Evolutionary conservation across 2,113 vertebrate species (phyloP).

Genomic region (Ellobius talpinus): DNA sequence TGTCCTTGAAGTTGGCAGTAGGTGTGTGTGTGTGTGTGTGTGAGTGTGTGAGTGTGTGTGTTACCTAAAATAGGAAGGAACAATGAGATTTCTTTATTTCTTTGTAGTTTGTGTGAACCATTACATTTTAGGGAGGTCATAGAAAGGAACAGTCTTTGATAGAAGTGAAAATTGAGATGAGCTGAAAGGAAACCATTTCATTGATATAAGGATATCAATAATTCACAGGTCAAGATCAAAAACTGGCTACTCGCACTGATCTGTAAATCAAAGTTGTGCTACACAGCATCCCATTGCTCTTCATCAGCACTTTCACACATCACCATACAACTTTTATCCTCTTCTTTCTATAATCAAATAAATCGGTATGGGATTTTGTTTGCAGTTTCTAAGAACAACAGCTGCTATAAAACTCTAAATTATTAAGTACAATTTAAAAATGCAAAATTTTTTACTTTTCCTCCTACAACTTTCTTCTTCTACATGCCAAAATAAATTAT

Average conservation of each 20-base stretch:
- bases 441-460: constrained; percentile 26
- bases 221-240: constrained; percentile 63
- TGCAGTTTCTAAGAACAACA: constrained; percentile 50
- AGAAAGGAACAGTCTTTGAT: background rate
- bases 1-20: background rate
- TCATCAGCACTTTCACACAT: constrained; percentile 55
- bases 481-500: background rate
- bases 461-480: background rate
- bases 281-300: background rate
- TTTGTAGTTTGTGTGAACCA: background rate
- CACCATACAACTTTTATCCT: constrained; percentile 5
- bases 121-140: constrained; percentile 26
- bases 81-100: background rate
- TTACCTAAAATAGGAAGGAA: background rate
- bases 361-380: background rate
- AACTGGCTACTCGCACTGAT: background rate
- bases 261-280: constrained; percentile 33
- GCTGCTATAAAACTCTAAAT: constrained; percentile 36
- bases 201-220: constrained; percentile 65
- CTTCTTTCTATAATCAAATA: constrained; percentile 52
- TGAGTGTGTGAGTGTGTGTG: background rate
- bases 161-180: constrained; percentile 29
- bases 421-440: constrained; percentile 65
- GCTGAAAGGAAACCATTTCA: constrained; percentile 62
- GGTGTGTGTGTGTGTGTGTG: background rate